Evolutionary conservation across 2,113 vertebrate species (phyloP), one percentile per base, ranked within the genome.

Genomic region (Thinocorus orbignyianus): DNA sequence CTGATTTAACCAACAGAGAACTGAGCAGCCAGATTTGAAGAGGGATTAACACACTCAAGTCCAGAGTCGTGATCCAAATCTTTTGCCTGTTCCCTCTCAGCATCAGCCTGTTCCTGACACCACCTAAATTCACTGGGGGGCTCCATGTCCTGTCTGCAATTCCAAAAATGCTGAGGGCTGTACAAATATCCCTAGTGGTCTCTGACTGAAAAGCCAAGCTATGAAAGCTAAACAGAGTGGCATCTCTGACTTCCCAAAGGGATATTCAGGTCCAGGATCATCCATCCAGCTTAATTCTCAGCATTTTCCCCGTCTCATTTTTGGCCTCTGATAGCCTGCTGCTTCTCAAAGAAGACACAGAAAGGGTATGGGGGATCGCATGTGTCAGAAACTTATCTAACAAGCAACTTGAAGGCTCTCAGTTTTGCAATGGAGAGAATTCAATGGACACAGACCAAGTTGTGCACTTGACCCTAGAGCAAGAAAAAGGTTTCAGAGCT

Each of bases 11-110:
- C 51, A 60, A 35, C 3, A 0, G 65, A 57, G 49, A 60, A 30
- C 64, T 31, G 69, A 94, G 92, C 57, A 92, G 73, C 51, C 25
- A n/a, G 14, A 87, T 68, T 81, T 55, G 49, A 41, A 79, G 35
- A 54, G 55, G 62, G 46, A 93, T 88, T 83, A 93, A 41, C 5
- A 9, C 35, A 8, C 51, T 61, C 10, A 8, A 51, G 39, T 15
- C 74, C 57, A 25, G 44, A 87, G 62, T 0, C 1, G 0, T 23
- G 30, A 81, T 81, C 69, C 77, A 71, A 74, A 79, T 22, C 28
- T 79, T 78, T 52, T 49, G 39, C n/a, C 33, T 28, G 4, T 31
- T 90, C 49, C 31, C 31, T 93, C 52, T 22, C 57, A 69, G 51
- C 26, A 82, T 57, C 48, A 65, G 20, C 49, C 33, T 62, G 31